phyloP scores from a whole-genome alignment of 2,113 vertebrate genomes.

The Elephas maximus region DNA sequence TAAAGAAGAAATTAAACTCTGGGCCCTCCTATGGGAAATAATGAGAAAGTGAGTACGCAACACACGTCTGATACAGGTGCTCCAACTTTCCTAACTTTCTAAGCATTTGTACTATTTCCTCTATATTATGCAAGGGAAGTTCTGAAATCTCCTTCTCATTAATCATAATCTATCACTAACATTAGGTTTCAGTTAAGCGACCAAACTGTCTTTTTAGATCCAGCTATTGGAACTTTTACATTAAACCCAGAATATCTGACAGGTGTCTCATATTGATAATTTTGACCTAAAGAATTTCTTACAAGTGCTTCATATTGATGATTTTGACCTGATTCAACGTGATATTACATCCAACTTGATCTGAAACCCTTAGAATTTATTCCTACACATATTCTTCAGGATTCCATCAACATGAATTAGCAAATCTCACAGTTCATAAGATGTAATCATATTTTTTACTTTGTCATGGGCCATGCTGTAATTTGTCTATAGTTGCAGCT shows the following conservation, averaged over 20 bases:
- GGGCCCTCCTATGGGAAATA: neutral
- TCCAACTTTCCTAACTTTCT: neutral
- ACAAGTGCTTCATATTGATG: neutral
- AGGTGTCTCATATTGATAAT: neutral
- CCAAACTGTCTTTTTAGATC: neutral
- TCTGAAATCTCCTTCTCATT: neutral
- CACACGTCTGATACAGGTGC: neutral
- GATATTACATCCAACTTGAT: neutral
- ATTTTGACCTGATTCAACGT: neutral
- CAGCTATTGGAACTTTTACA: neutral
- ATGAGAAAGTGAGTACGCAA: neutral
- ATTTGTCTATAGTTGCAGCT: neutral
- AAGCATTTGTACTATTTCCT: neutral
- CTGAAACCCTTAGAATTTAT: neutral
- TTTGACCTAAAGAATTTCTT: neutral
- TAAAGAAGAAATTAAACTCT: neutral
- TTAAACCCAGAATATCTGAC: neutral
- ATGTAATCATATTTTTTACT: neutral
- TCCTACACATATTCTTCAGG: neutral
- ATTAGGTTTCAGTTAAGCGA: slow-evolving; percentile 10
- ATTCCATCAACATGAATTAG: slow-evolving; percentile 3
- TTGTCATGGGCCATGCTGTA: neutral
- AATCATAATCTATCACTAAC: neutral
- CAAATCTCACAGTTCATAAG: neutral
- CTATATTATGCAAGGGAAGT: slow-evolving; percentile 12